phyloP scores from a whole-genome alignment of 2,888 invertebrate species.

The Crossocerus cetratus region DNA sequence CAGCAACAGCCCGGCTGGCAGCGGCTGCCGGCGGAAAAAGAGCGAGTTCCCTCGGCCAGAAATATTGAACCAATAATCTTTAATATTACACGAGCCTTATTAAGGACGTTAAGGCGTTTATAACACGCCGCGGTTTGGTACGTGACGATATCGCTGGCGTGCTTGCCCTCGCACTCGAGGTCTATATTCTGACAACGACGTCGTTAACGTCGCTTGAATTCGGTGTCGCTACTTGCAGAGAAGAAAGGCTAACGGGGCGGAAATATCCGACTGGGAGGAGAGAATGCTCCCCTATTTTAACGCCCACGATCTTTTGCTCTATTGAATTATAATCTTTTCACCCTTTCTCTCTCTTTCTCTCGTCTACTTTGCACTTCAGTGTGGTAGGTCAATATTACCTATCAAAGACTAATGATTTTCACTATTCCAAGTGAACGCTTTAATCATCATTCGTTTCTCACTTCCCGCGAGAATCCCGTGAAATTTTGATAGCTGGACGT shows the following conservation, averaged over 20 bases:
- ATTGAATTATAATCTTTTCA: not conserved
- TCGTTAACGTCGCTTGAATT: slow-evolving; percentile 52
- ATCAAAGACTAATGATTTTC: too few species aligned
- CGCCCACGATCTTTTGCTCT: not conserved
- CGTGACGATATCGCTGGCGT: slow-evolving; percentile 36
- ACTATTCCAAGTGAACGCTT: too few species aligned
- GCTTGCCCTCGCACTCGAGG: slow-evolving; percentile 12
- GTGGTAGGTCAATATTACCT: too few species aligned
- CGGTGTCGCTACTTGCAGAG: slow-evolving; percentile 35
- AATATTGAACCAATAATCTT: slow-evolving; percentile 45
- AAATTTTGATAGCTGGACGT: too few species aligned
- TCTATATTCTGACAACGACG: slow-evolving; percentile 50
- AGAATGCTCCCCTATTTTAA: slow-evolving; percentile 4
- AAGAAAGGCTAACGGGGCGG: slow-evolving; percentile 29
- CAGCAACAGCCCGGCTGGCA: not conserved
- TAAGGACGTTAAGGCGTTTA: slow-evolving; percentile 46
- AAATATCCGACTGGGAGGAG: slow-evolving; percentile 36
- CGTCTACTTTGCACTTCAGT: not conserved
- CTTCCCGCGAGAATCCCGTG: too few species aligned
- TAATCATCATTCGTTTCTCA: too few species aligned
- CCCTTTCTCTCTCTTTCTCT: not conserved
- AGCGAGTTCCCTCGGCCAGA: slow-evolving; percentile 14
- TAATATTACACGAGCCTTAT: slow-evolving; percentile 45
- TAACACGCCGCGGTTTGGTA: slow-evolving; percentile 40
- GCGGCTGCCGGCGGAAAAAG: slow-evolving; percentile 22